Evolutionary conservation across 2,797 vertebrate species (phyloP).

Genomic region (Mallotus villosus): DNA sequence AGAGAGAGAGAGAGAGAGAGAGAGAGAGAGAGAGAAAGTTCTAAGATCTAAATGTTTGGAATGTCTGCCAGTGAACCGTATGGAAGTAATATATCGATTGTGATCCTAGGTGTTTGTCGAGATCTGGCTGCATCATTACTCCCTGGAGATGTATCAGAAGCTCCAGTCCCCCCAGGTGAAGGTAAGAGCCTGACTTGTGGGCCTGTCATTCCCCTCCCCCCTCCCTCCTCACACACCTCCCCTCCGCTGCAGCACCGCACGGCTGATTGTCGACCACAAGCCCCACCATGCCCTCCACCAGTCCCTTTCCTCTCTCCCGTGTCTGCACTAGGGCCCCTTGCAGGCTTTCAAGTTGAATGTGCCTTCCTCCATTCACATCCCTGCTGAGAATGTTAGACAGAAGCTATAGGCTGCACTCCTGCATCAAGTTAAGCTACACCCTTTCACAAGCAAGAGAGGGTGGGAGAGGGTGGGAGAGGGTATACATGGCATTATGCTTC

Average conservation of each 20-base stretch:
- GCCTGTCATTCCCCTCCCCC: neutral
- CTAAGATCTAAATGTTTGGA: neutral
- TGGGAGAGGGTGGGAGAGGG: neutral
- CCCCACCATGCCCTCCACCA: conserved; percentile 4
- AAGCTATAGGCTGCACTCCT: too few relatives aligned
- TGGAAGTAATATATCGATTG: neutral
- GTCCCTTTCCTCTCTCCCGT: conserved; percentile 6
- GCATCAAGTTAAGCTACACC: neutral
- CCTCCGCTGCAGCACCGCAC: conserved; percentile 37
- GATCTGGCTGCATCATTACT: conserved; percentile 98
- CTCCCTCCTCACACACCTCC: neutral
- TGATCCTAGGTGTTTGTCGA: conserved; percentile 91
- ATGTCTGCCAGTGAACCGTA: neutral
- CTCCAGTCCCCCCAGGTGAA: conserved; percentile 96
- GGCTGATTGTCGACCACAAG: conserved; percentile 54
- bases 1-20: neutral
- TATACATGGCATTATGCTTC: too few relatives aligned
- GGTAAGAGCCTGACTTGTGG: conserved; percentile 72
- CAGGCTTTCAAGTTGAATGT: conserved; percentile 7
- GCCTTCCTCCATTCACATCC: conserved; percentile 4
- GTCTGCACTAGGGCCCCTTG: conserved; percentile 33
- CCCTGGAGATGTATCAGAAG: conserved; percentile 95
- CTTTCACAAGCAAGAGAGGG: neutral
- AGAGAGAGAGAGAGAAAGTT: neutral
- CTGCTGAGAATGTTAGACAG: neutral